These are phyloP conservation scores for Gambusia yucatana DNA, from an alignment of 2,797 vertebrate genomes.

Conservation along the genomic window DNA sequence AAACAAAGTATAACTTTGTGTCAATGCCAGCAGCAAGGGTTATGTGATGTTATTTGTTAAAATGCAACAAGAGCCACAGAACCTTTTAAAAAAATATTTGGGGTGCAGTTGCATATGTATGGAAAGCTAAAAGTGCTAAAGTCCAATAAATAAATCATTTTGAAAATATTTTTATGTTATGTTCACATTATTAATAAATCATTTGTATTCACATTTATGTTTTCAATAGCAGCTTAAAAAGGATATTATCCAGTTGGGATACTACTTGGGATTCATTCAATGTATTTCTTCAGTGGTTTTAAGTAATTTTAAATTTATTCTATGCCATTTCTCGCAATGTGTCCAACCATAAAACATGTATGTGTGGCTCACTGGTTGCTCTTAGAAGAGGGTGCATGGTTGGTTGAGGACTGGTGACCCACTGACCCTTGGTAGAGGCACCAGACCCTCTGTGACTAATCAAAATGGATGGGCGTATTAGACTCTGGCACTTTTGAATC, in stretches of 20 bases:
- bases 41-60: constrained; percentile 16
- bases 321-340: background rate
- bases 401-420: too few relatives aligned
- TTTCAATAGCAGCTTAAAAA: background rate
- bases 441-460: background rate
- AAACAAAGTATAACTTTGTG: constrained; percentile 8
- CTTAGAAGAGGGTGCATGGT: background rate
- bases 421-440: background rate
- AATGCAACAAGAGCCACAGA: constrained; percentile 1
- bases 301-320: background rate
- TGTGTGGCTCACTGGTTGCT: background rate
- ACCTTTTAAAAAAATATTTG: background rate
- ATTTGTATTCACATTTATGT: background rate
- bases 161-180: background rate
- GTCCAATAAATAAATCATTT: background rate
- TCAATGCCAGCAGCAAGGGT: constrained; percentile 14
- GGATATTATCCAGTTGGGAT: background rate
- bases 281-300: background rate
- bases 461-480: background rate
- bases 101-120: background rate
- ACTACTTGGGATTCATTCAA: background rate
- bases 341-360: background rate
- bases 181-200: background rate
- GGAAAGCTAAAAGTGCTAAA: background rate
- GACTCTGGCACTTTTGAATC: background rate